phyloP scores from a whole-genome alignment of 1,140 invertebrate species.

The Eciton burchellii region DNA sequence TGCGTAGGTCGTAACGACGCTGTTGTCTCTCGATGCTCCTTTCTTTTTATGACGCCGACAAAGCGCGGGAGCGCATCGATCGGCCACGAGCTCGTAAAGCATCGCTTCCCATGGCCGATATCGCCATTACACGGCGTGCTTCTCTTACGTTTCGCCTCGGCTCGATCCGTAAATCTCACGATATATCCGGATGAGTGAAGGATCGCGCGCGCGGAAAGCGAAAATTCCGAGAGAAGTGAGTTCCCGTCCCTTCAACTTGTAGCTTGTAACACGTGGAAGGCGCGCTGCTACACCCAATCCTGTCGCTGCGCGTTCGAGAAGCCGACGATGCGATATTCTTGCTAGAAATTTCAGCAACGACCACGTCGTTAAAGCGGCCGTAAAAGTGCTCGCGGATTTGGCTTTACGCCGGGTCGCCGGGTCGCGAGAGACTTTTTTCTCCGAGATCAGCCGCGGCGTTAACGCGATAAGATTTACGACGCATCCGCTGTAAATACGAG shows the following conservation, averaged over 20 bases:
- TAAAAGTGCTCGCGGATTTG: slow-evolving; percentile 55
- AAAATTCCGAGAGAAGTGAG: background rate
- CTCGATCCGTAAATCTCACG: slow-evolving; percentile 49
- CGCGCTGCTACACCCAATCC: background rate
- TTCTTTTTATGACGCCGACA: slow-evolving; percentile 48
- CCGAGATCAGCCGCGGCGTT: slow-evolving; percentile 16
- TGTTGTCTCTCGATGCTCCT: background rate
- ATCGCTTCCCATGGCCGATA: slow-evolving; percentile 35
- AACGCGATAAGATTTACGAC: slow-evolving; percentile 48
- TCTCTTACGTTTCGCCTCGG: background rate
- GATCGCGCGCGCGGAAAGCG: background rate
- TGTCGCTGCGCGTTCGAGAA: slow-evolving; percentile 6
- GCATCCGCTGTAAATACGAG: slow-evolving; percentile 22
- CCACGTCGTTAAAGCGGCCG: slow-evolving; percentile 59
- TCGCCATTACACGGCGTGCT: slow-evolving; percentile 50
- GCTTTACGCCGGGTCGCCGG: slow-evolving; percentile 48
- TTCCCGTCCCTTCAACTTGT: background rate
- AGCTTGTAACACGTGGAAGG: background rate
- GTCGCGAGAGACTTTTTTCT: slow-evolving; percentile 32
- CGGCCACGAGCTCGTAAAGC: slow-evolving; percentile 60
- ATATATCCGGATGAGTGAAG: slow-evolving; percentile 5
- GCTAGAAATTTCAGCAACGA: slow-evolving; percentile 58
- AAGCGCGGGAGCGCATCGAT: slow-evolving; percentile 20
- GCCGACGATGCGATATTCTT: background rate
- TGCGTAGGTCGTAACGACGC: slow-evolving; percentile 39